Evolutionary conservation across 2,888 invertebrate species (phyloP), one percentile per base, ranked within the genome.

Genomic region (Stictocephala bisonia): DNA sequence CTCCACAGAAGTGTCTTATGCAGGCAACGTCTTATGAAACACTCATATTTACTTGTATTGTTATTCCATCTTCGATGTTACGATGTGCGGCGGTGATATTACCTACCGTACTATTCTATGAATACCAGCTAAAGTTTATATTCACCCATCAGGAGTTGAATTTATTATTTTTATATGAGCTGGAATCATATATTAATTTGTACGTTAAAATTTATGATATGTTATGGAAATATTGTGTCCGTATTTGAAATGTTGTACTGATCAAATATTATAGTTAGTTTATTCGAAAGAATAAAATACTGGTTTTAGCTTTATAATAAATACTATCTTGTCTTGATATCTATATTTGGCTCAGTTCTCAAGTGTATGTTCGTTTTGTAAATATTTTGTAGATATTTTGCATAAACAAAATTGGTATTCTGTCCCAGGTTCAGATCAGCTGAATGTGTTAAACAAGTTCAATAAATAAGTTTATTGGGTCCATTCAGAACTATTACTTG

Each of bases 381-480:
- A 60, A 64, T 44, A 64, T 64, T 44, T 64, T 64, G 41, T 64
- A 44, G 22, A 64, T 40, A 64, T 64, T 44, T 64, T 64, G 41
- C 44, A 44, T 44, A 41, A 64, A 64, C 64, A 64, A 64, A 64
- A 64, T 44, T 44, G 64, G 41, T 64, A 44, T 64, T 60, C 27
- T 44, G 60, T 44, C 64, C 64, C 64, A 41, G 41, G 64, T 64
- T 44, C 44, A 64, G 40, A 64, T 44, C 64, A 15, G 44, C 31
- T 22, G 27, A 64, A 64, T 64, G 64, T 64, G 64, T 64, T 64
- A 60, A 35, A 60, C 44, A 64, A 64, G 64, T 64, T 64, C 64
- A 64, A 64, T 64, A 64, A 64, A 64, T 64, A 64, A 41, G 64
- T 64, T 64, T 64, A 64, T 64, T 64, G 64, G 64, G 64, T 64